These are phyloP conservation scores for Heliconius himera DNA, from an alignment of 1,140 invertebrate species.

Conservation along the genomic window DNA sequence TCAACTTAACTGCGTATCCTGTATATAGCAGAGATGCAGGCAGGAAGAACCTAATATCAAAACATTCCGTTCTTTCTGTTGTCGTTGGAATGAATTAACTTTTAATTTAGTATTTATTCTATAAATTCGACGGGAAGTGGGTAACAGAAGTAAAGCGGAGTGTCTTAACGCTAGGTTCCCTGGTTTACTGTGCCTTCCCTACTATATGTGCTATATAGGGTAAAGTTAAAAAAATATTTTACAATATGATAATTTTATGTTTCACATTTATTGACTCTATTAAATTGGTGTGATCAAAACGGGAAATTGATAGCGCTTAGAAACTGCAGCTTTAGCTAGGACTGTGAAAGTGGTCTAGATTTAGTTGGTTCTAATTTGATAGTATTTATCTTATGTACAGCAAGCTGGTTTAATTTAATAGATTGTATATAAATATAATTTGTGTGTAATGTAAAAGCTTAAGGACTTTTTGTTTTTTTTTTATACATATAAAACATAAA, in stretches of 20 bases:
- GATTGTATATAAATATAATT: neutral
- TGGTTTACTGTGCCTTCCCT: too few relatives aligned
- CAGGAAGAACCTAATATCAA: too few relatives aligned
- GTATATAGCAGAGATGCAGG: too few relatives aligned
- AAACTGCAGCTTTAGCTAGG: slow-evolving; percentile 3
- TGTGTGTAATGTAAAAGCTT: neutral
- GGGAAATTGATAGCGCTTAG: slow-evolving; percentile 29
- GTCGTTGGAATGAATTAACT: too few relatives aligned
- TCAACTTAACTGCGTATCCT: neutral
- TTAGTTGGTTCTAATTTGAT: slow-evolving; percentile 35
- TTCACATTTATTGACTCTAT: neutral
- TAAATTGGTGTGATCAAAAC: neutral
- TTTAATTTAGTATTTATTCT: too few relatives aligned
- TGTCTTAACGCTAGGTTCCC: too few relatives aligned
- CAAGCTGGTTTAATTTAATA: slow-evolving; percentile 8
- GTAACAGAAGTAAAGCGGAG: too few relatives aligned
- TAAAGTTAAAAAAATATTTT: neutral
- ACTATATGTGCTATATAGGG: too few relatives aligned
- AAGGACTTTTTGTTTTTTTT: neutral
- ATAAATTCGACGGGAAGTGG: too few relatives aligned
- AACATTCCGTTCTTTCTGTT: too few relatives aligned
- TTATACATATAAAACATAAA: too few relatives aligned
- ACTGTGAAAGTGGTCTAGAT: slow-evolving; percentile 42
- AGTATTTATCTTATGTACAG: slow-evolving; percentile 39
- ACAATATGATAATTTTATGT: neutral